Evolutionary conservation across 2,888 invertebrate genomes (phyloP).

Genomic region (Campaea margaritaria): DNA sequence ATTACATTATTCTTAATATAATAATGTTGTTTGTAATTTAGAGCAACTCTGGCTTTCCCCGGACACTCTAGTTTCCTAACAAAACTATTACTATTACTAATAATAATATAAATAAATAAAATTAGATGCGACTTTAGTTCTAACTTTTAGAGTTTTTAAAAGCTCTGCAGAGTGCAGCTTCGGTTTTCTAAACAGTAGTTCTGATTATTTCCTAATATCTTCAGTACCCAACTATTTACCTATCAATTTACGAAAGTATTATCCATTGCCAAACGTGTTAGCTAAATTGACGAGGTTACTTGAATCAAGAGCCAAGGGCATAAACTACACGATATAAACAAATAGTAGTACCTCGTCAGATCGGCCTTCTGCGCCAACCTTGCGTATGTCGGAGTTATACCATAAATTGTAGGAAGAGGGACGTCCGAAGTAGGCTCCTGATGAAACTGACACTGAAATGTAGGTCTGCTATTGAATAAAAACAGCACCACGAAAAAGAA

Average conservation of each 20-base stretch:
- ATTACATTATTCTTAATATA: too few relatives aligned
- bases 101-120: too few relatives aligned
- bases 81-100: too few relatives aligned
- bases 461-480: constrained; percentile 76
- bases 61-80: too few relatives aligned
- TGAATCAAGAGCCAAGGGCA: constrained; percentile 68
- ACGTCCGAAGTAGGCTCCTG: constrained; percentile 63
- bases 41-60: too few relatives aligned
- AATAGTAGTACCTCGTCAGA: constrained; percentile 88
- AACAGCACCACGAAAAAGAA: constrained; percentile 76
- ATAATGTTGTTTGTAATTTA: too few relatives aligned
- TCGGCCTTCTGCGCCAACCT: constrained; percentile 97
- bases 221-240: too few relatives aligned
- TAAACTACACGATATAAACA: constrained; percentile 57
- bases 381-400: constrained; percentile 96
- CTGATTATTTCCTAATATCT: too few relatives aligned
- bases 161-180: too few relatives aligned
- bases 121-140: too few relatives aligned
- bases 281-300: constrained; percentile 46
- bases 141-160: too few relatives aligned
- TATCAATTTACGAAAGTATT: neutral
- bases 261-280: constrained; percentile 52
- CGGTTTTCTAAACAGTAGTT: too few relatives aligned
- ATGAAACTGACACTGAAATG: constrained; percentile 76
- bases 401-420: constrained; percentile 90